phyloP scores from a whole-genome alignment of 1,140 invertebrate genomes.

The Lordiphosa mommai region DNA sequence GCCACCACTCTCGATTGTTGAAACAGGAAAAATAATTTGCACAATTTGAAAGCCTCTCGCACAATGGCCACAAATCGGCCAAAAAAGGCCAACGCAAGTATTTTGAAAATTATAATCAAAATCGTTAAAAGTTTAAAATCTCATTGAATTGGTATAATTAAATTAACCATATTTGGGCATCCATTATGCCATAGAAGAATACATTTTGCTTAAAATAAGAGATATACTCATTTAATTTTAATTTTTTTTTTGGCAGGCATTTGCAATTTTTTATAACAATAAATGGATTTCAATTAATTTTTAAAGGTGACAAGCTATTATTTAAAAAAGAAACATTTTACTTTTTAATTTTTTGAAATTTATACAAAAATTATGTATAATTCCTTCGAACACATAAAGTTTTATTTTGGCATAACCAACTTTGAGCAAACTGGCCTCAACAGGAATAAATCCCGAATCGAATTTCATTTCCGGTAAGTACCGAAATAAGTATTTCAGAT shows the following conservation, averaged over 20 bases:
- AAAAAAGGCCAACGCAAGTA: conserved; percentile 4
- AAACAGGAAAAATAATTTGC: conserved; percentile 14
- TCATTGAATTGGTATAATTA: conserved; percentile 21
- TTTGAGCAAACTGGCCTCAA: too few relatives aligned
- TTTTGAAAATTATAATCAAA: conserved; percentile 11
- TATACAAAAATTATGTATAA: too few relatives aligned
- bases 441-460: too few relatives aligned
- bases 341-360: too few relatives aligned
- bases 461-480: too few relatives aligned
- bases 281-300: too few relatives aligned
- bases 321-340: too few relatives aligned
- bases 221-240: neutral
- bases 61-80: conserved; percentile 21
- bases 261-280: too few relatives aligned
- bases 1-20: conserved; percentile 44
- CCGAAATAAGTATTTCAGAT: too few relatives aligned
- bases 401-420: too few relatives aligned
- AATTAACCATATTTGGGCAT: conserved; percentile 15
- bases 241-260: neutral
- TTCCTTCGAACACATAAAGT: too few relatives aligned
- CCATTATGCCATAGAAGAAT: neutral
- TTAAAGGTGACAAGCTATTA: too few relatives aligned
- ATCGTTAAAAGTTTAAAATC: conserved; percentile 20
- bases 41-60: conserved; percentile 22
- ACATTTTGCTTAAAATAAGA: neutral